A percentile compares a stretch with the other conserved stretches of the same genome.
Conservation (phyloP, 30 jellyfish, hydroid and myxozoan genomes). For the Turritopsis rubra region DNA sequence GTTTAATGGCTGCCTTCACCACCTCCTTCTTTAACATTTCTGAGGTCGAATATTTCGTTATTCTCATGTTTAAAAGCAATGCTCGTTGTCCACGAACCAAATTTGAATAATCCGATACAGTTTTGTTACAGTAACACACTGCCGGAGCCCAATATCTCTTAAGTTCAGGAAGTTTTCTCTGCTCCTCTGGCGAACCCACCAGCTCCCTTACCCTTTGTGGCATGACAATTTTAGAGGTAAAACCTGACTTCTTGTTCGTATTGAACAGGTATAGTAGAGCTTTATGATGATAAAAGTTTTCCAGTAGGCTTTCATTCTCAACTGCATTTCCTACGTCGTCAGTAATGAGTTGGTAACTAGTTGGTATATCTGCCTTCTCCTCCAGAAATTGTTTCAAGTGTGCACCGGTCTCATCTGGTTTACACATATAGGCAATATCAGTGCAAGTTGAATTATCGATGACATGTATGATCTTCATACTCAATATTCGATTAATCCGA, state of each 20-base stretch:
- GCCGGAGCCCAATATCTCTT: constrained; percentile 11
- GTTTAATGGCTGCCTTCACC: constrained; percentile 1
- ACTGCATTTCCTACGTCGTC: not conserved
- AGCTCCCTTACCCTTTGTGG: constrained; percentile 8
- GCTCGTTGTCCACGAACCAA: constrained; percentile 13
- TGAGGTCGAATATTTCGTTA: not conserved
- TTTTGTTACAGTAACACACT: not conserved
- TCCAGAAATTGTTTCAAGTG: not conserved
- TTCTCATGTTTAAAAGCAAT: not conserved
- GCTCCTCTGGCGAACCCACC: constrained; percentile 9
- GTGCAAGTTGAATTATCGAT: not conserved
- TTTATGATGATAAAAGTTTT: not conserved
- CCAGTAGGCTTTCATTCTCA: not conserved
- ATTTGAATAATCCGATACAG: not conserved
- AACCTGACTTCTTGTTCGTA: not conserved
- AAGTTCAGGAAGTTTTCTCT: not conserved
- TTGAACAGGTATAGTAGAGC: not conserved
- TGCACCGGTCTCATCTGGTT: not conserved
- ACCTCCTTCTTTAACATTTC: not conserved
- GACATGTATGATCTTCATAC: not conserved
- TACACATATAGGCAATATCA: not conserved
- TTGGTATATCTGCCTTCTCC: not conserved
- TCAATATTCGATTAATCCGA: not conserved
- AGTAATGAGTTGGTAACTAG: not conserved
- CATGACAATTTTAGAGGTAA: not conserved